Conservation (phyloP, 2,888 invertebrate genomes). For the Coelogynopora nodosa region DNA sequence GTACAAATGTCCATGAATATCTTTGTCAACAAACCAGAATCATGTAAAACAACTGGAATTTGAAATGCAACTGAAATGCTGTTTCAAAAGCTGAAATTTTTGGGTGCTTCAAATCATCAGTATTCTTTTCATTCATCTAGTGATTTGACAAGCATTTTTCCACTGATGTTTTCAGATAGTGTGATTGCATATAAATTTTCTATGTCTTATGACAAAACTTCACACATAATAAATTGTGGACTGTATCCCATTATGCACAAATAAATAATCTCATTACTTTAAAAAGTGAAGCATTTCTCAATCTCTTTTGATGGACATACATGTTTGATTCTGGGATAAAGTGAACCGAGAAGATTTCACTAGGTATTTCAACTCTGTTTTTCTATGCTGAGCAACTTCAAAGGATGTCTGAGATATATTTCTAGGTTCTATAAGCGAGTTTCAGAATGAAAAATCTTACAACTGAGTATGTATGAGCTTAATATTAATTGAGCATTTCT, state of each 20-base stretch:
- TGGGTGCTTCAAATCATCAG: not conserved
- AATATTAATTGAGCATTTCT: too few species aligned
- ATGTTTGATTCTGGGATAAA: too few species aligned
- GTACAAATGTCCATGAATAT: not conserved
- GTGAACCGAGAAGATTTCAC: too few species aligned
- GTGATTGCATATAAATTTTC: not conserved
- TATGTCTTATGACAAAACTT: not conserved
- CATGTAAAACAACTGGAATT: not conserved
- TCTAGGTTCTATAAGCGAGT: too few species aligned
- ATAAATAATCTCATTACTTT: not conserved
- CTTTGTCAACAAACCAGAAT: not conserved
- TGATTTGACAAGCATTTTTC: not conserved
- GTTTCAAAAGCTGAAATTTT: not conserved
- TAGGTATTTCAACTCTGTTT: too few species aligned
- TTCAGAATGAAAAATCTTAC: too few species aligned
- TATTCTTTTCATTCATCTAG: not conserved
- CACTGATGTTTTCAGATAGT: not conserved
- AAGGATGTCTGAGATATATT: too few species aligned
- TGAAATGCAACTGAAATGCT: not conserved
- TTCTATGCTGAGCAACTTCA: too few species aligned
- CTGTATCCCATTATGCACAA: not conserved
- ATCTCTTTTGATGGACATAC: too few species aligned
- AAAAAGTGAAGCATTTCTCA: not conserved
- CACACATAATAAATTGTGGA: not conserved
- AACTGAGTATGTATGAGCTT: too few species aligned